Evolutionary conservation across 35 echinoderm and acorn worm species (phyloP).

Genomic region (Patiria miniata): DNA sequence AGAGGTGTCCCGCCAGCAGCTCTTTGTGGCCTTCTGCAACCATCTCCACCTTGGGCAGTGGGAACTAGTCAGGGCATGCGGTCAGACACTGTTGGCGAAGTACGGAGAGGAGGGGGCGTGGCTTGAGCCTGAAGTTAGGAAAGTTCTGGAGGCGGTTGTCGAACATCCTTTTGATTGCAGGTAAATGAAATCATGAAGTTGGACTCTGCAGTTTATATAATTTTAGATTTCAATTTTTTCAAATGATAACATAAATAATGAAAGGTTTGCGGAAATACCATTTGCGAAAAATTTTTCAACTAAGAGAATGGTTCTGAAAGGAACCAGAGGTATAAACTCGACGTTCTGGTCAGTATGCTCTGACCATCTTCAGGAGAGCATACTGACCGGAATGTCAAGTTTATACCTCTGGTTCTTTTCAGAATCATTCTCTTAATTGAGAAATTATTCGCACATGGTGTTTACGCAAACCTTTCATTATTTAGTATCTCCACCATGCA

Average conservation of each 20-base stretch:
- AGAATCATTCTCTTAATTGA: too few relatives aligned
- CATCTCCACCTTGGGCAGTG: slow-evolving; percentile 97
- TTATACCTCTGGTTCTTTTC: too few relatives aligned
- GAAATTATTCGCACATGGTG: too few relatives aligned
- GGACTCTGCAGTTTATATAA: not conserved
- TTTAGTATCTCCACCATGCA: too few relatives aligned
- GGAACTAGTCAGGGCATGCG: slow-evolving; percentile 95
- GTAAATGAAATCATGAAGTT: slow-evolving; percentile 8
- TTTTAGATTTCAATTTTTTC: not conserved
- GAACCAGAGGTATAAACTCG: too few relatives aligned
- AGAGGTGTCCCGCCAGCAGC: slow-evolving; percentile 58
- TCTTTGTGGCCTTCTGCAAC: slow-evolving; percentile 82
- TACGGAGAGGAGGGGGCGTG: not conserved
- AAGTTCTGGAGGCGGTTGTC: slow-evolving; percentile 63
- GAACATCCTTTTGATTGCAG: slow-evolving; percentile 70
- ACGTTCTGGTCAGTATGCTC: too few relatives aligned
- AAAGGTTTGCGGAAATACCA: too few relatives aligned
- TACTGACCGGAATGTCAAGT: too few relatives aligned
- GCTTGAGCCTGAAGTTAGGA: slow-evolving; percentile 12
- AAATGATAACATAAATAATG: not conserved
- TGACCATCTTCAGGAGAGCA: too few relatives aligned
- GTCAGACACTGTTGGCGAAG: slow-evolving; percentile 16
- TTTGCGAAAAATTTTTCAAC: too few relatives aligned
- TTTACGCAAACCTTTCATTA: too few relatives aligned
- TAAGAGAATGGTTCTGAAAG: too few relatives aligned